These are phyloP conservation scores for Idaea dimidiata DNA, from an alignment of 2,888 invertebrate genomes.

Conservation along the genomic window DNA sequence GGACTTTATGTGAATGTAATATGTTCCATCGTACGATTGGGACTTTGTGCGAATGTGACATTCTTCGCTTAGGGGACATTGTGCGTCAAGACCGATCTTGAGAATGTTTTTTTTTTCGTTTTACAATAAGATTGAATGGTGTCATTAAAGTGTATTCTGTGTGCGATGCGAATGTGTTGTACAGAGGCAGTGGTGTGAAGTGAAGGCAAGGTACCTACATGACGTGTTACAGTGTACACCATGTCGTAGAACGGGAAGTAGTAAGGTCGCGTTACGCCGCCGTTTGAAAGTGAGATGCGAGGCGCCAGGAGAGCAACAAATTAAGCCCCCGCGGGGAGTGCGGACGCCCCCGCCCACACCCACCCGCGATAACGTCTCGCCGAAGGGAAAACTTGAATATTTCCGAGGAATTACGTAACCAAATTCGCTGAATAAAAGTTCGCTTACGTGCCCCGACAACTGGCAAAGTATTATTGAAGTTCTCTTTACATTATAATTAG, in stretches of 20 bases:
- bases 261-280: slow-evolving; percentile 78
- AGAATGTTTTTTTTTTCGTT: neutral
- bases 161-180: slow-evolving; percentile 28
- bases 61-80: too few relatives aligned
- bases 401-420: slow-evolving; percentile 72
- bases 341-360: slow-evolving; percentile 60
- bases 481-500: slow-evolving; percentile 60
- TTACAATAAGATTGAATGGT: neutral
- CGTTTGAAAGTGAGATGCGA: slow-evolving; percentile 79
- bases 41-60: too few relatives aligned
- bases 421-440: slow-evolving; percentile 71
- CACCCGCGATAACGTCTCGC: slow-evolving; percentile 72
- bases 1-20: too few relatives aligned
- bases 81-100: too few relatives aligned
- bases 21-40: too few relatives aligned
- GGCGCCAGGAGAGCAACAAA: slow-evolving; percentile 81
- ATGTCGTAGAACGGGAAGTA: slow-evolving; percentile 61
- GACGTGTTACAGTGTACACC: slow-evolving; percentile 57
- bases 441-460: slow-evolving; percentile 64
- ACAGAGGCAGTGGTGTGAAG: slow-evolving; percentile 35
- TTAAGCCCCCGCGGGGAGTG: slow-evolving; percentile 75
- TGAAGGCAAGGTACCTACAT: slow-evolving; percentile 49
- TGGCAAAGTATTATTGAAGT: slow-evolving; percentile 64
- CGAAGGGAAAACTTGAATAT: slow-evolving; percentile 77
- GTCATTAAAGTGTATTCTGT: slow-evolving; percentile 7